Percentiles rank a stretch among this genome's conserved stretches.
These are phyloP conservation scores for Oncorhynchus masou DNA, from an alignment of 2,113 vertebrate genomes.

Conservation along the genomic window DNA sequence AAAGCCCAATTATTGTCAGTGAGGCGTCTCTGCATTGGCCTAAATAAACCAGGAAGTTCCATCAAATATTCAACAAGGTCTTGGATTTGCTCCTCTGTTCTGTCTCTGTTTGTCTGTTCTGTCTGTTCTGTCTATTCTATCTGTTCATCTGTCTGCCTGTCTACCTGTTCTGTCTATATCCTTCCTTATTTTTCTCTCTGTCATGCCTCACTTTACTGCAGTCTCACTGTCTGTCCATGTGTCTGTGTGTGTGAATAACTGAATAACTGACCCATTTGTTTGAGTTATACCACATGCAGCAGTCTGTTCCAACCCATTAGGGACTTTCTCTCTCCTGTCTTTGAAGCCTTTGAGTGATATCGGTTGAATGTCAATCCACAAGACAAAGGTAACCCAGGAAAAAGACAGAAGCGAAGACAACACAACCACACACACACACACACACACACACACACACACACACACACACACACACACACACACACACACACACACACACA, in stretches of 20 bases:
- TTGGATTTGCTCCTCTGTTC: background rate
- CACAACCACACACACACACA: background rate
- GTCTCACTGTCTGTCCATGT: background rate
- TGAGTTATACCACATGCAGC: background rate
- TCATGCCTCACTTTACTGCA: constrained; percentile 2
- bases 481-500: background rate
- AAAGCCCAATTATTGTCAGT: background rate
- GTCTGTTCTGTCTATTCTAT: no score
- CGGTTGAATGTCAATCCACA: constrained; percentile 3
- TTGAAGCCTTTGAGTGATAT: constrained; percentile 3
- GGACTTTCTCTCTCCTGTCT: background rate
- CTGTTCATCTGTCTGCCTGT: background rate
- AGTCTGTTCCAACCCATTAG: background rate
- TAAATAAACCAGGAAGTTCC: background rate
- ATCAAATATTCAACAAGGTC: background rate
- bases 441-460: background rate
- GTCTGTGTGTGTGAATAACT: no score
- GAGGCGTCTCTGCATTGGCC: background rate
- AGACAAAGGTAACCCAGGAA: background rate
- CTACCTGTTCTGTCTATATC: background rate
- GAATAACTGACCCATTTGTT: background rate
- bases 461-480: background rate
- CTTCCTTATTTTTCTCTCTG: background rate
- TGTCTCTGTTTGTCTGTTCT: no score
- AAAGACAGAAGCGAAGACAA: background rate